phyloP scores from a whole-genome alignment of 2,888 invertebrate genomes.

The Parnassius glacialis region DNA sequence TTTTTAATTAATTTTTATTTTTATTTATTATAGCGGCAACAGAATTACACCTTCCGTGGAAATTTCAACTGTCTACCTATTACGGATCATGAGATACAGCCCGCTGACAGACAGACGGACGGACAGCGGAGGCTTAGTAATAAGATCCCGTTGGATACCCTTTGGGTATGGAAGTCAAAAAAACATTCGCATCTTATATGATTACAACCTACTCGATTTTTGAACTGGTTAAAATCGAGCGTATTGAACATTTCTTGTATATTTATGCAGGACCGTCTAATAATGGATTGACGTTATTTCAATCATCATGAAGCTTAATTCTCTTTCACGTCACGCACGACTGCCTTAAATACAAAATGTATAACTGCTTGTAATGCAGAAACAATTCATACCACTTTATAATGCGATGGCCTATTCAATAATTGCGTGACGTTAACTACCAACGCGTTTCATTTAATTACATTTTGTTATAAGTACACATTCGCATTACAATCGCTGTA shows the following conservation, averaged over 20 bases:
- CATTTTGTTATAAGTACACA: background rate
- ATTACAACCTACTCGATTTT: no score
- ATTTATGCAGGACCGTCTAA: constrained; percentile 15
- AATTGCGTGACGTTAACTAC: background rate
- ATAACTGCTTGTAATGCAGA: constrained; percentile 13
- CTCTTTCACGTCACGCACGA: constrained; percentile 20
- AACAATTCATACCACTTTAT: constrained; percentile 11
- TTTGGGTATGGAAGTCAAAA: no score
- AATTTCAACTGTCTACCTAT: no score
- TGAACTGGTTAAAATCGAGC: background rate
- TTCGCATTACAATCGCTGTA: background rate
- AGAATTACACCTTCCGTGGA: no score
- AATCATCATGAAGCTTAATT: constrained; percentile 21
- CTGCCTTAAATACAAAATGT: constrained; percentile 6
- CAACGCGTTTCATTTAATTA: constrained; percentile 12
- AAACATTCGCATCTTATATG: no score
- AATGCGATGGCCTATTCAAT: constrained; percentile 13
- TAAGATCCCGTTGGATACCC: no score
- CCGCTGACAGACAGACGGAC: no score
- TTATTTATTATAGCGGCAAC: no score
- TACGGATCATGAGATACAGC: no score
- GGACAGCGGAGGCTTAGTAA: no score
- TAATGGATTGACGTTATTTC: constrained; percentile 21
- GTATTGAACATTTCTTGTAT: constrained; percentile 7
- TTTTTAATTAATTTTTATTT: no score